These are phyloP conservation scores for Phoxinus phoxinus DNA, from an alignment of 2,113 vertebrate genomes.

Conservation along the genomic window DNA sequence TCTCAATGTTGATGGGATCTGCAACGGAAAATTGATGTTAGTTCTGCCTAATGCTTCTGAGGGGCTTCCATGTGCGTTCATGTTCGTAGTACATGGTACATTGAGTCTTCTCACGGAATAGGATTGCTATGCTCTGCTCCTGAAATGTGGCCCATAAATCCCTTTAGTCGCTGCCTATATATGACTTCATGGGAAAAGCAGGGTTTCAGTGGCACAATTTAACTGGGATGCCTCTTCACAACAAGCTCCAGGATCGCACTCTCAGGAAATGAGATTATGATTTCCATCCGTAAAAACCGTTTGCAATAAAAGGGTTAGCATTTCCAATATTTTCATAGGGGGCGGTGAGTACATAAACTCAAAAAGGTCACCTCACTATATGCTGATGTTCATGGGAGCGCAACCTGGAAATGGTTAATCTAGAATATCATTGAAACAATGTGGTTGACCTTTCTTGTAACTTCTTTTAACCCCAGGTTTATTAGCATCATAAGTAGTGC, in stretches of 20 bases:
- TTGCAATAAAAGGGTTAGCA: slow-evolving; percentile 29
- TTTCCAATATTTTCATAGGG: slow-evolving; percentile 65
- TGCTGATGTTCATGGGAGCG: slow-evolving; percentile 60
- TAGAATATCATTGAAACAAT: slow-evolving; percentile 62
- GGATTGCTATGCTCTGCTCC: background rate
- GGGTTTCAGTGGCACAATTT: slow-evolving; percentile 8
- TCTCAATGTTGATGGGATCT: slow-evolving; percentile 1
- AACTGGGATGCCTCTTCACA: background rate
- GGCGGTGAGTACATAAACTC: slow-evolving; percentile 58
- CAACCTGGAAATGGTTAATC: slow-evolving; percentile 57
- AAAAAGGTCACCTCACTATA: slow-evolving; percentile 66
- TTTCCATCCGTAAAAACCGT: background rate
- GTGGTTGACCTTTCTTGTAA: slow-evolving; percentile 62
- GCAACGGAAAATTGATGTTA: slow-evolving; percentile 34
- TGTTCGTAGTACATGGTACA: slow-evolving; percentile 10
- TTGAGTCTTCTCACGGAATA: slow-evolving; percentile 45
- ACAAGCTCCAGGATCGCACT: background rate
- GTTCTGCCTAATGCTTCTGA: slow-evolving; percentile 47
- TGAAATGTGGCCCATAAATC: slow-evolving; percentile 21
- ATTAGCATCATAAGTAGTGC: slow-evolving; percentile 31
- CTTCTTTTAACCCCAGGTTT: slow-evolving; percentile 52
- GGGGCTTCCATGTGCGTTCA: slow-evolving; percentile 52
- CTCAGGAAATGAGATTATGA: slow-evolving; percentile 21
- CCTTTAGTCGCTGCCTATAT: slow-evolving; percentile 3
- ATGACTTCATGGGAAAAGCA: slow-evolving; percentile 31